These are phyloP conservation scores for Gnatocerus cornutus DNA, from an alignment of 2,888 invertebrate species.

Conservation along the genomic window DNA sequence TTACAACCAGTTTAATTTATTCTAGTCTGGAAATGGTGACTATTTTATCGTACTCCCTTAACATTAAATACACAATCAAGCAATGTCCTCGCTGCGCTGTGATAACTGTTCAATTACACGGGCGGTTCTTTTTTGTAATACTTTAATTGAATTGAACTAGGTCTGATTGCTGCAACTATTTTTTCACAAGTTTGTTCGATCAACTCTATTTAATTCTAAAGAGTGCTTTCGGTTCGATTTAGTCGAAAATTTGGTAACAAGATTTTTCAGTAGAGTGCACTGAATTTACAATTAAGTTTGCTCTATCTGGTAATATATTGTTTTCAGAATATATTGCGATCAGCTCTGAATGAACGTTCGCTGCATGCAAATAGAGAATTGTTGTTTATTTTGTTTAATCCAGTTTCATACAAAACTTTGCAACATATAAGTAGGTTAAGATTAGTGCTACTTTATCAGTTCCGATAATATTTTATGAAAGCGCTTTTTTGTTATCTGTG, in stretches of 20 bases:
- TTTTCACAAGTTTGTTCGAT: conserved; percentile 31
- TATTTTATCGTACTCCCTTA: no score
- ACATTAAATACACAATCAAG: background rate
- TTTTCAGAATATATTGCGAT: no score
- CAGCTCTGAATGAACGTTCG: no score
- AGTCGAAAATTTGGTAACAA: conserved; percentile 3
- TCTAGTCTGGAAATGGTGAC: background rate
- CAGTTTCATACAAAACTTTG: no score
- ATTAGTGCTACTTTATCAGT: no score
- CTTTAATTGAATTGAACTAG: conserved; percentile 52
- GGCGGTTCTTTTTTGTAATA: conserved; percentile 41
- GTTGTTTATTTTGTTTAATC: no score
- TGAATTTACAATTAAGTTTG: conserved; percentile 26
- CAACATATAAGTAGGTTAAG: no score
- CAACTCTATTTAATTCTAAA: conserved; percentile 27
- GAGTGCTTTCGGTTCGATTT: conserved; percentile 19
- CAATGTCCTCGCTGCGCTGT: background rate
- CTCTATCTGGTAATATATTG: background rate
- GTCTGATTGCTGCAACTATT: conserved; percentile 30
- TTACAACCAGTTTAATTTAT: no score
- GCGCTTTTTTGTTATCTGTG: no score
- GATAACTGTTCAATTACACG: conserved; percentile 53
- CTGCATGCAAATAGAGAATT: no score
- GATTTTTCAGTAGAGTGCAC: conserved; percentile 5
- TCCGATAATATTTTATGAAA: no score